These are phyloP conservation scores for Papilio aristodemus DNA, from an alignment of 1,140 invertebrate species.

Conservation along the genomic window DNA sequence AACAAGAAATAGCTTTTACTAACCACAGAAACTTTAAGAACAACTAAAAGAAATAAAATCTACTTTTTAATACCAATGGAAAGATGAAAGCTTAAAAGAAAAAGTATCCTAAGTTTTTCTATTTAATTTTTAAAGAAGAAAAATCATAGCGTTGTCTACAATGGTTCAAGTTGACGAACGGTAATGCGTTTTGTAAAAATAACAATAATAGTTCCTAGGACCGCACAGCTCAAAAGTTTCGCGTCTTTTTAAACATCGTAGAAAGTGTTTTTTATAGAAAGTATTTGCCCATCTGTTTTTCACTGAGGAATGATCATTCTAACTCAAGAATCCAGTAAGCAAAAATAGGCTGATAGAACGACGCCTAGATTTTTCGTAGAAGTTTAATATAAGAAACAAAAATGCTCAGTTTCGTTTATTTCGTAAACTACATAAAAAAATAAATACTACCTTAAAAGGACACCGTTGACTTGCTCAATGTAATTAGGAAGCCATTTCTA, in stretches of 20 bases:
- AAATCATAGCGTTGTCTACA: not conserved
- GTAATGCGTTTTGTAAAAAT: no score
- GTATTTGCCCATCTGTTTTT: no score
- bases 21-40: not conserved
- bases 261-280: no score
- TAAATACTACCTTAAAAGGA: conserved; percentile 26
- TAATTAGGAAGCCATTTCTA: conserved; percentile 28
- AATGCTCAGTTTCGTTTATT: not conserved
- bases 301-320: no score
- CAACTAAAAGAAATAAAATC: not conserved
- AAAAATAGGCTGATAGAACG: no score
- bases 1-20: conserved; percentile 1
- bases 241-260: no score
- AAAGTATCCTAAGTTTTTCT: not conserved
- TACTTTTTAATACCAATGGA: conserved; percentile 1
- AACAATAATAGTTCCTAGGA: no score
- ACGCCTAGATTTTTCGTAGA: no score
- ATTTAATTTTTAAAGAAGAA: conserved; percentile 8
- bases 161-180: not conserved
- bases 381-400: no score
- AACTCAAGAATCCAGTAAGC: no score
- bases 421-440: conserved; percentile 1
- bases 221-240: no score
- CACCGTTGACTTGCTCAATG: conserved; percentile 8
- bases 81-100: conserved; percentile 4